A percentile compares a stretch with the other conserved stretches of the same genome.
These are phyloP conservation scores for Plagodis dolabraria DNA, from an alignment of 2,888 invertebrate species.

Conservation along the genomic window DNA sequence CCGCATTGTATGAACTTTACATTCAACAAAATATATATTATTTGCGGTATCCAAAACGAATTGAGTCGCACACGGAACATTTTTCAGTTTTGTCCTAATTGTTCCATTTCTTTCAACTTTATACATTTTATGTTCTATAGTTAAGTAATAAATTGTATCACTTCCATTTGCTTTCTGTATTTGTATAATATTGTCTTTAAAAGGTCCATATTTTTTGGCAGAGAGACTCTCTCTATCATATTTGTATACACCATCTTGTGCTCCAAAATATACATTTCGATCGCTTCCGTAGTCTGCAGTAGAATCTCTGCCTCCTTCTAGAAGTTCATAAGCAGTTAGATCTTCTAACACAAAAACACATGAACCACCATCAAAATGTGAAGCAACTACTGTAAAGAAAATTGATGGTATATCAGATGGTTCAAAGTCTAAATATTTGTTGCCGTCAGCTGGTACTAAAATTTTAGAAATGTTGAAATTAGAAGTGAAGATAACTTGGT, in stretches of 20 bases:
- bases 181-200: conserved; percentile 63
- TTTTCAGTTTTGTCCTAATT: conserved; percentile 48
- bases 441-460: conserved; percentile 59
- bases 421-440: conserved; percentile 51
- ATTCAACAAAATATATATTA: conserved; percentile 66
- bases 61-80: conserved; percentile 57
- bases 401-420: conserved; percentile 61
- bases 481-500: conserved; percentile 64
- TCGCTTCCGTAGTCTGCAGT: conserved; percentile 62
- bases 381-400: conserved; percentile 63
- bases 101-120: conserved; percentile 61
- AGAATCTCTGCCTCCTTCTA: conserved; percentile 68
- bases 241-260: conserved; percentile 61
- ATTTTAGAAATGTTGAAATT: conserved; percentile 61
- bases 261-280: conserved; percentile 59
- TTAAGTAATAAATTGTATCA: conserved; percentile 59
- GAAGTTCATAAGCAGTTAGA: conserved; percentile 63
- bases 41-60: conserved; percentile 71
- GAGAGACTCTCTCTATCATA: conserved; percentile 59
- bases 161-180: conserved; percentile 66
- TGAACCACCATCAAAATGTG: conserved; percentile 58
- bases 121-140: conserved; percentile 51
- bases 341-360: conserved; percentile 72
- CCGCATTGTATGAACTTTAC: conserved; percentile 54
- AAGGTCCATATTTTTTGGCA: conserved; percentile 62